phyloP scores from a whole-genome alignment of 2,888 invertebrate species.

The Idaea straminata region DNA sequence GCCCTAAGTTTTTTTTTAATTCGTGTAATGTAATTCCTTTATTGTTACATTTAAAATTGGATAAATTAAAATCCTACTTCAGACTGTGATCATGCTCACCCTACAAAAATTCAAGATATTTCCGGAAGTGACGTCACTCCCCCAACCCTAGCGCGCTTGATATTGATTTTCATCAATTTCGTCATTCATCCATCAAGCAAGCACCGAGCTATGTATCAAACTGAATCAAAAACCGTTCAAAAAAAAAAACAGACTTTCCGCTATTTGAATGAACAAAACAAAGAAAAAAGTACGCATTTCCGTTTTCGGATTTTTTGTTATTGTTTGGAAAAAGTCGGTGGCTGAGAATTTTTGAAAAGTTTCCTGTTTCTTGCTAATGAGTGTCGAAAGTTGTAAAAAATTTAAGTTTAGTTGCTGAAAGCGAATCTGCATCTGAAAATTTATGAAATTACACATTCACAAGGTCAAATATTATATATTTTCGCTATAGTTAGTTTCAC shows the following conservation, averaged over 20 bases:
- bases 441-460: too few relatives aligned
- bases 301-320: background rate
- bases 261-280: background rate
- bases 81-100: background rate
- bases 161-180: background rate
- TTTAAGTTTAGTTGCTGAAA: background rate
- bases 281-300: background rate
- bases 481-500: background rate
- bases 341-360: background rate
- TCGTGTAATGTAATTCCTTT: background rate
- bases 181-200: background rate
- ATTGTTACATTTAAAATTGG: background rate
- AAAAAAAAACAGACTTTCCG: background rate
- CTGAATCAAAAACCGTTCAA: background rate
- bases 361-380: background rate
- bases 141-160: background rate
- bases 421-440: background rate
- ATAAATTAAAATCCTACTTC: background rate
- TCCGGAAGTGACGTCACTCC: background rate
- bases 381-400: background rate
- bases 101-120: background rate
- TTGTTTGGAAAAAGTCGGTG: background rate
- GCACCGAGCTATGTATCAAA: too few relatives aligned
- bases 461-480: background rate
- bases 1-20: background rate